These are phyloP conservation scores for Pipistrellus pipistrellus DNA, from an alignment of 2,797 vertebrate species.

Conservation along the genomic window DNA sequence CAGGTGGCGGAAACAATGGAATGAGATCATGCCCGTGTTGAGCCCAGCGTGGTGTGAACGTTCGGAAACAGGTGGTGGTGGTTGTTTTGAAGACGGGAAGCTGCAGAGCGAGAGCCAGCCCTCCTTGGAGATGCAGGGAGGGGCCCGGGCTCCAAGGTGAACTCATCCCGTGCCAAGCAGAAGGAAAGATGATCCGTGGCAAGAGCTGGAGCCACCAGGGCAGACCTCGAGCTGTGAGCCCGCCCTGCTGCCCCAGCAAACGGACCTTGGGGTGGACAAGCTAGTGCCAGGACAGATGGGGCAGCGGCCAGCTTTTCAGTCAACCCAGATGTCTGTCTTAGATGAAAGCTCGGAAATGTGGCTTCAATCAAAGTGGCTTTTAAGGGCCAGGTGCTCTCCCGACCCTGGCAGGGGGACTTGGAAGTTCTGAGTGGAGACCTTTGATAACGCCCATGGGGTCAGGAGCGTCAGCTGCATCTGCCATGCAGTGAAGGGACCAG, in stretches of 20 bases:
- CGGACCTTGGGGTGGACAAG: slow-evolving; percentile 81
- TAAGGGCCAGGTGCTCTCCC: slow-evolving; percentile 74
- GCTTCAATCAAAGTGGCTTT: slow-evolving; percentile 80
- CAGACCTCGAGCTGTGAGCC: slow-evolving; percentile 73
- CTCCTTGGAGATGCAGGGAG: background rate
- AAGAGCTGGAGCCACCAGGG: slow-evolving; percentile 71
- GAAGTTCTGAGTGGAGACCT: slow-evolving; percentile 17
- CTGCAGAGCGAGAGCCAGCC: background rate
- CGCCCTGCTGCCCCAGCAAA: slow-evolving; percentile 68
- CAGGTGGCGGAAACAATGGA: background rate
- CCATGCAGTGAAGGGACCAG: background rate
- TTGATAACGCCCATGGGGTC: background rate
- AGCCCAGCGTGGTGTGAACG: background rate
- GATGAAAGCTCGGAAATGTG: slow-evolving; percentile 87
- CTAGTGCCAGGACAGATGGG: slow-evolving; percentile 83
- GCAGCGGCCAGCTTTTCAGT: slow-evolving; percentile 88
- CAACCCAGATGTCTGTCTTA: slow-evolving; percentile 85
- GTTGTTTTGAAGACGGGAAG: background rate
- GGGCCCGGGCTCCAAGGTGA: slow-evolving; percentile 26
- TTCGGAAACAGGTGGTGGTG: background rate
- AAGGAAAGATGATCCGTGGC: background rate
- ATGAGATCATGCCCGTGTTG: background rate
- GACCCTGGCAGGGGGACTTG: background rate
- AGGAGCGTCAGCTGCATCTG: background rate
- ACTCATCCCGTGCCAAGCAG: background rate